Percentiles rank a stretch among this genome's conserved stretches.
These are phyloP conservation scores for Idaea aversata DNA, from an alignment of 2,888 invertebrate species.

Conservation along the genomic window DNA sequence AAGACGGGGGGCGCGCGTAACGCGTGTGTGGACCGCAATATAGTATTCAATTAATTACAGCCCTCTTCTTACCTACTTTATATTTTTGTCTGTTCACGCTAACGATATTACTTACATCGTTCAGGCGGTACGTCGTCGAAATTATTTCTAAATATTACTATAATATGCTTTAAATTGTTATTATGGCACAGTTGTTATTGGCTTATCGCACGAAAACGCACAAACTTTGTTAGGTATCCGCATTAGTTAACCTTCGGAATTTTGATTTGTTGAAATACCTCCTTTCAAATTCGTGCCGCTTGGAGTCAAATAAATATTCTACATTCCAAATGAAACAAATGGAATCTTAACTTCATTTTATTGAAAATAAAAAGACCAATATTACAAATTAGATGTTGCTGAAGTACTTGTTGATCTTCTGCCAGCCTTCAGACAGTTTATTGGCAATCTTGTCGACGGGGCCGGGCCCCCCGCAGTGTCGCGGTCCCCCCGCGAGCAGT, in stretches of 20 bases:
- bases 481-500: slow-evolving; percentile 59
- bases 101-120: slow-evolving; percentile 41
- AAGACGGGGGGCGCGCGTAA: slow-evolving; percentile 25
- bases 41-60: slow-evolving; percentile 55
- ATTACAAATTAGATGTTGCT: slow-evolving; percentile 31
- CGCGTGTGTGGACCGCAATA: slow-evolving; percentile 42
- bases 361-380: not conserved
- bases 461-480: slow-evolving; percentile 71
- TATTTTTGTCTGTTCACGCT: slow-evolving; percentile 40
- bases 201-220: slow-evolving; percentile 24
- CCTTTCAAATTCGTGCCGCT: not conserved
- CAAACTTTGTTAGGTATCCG: slow-evolving; percentile 16
- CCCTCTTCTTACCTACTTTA: slow-evolving; percentile 36
- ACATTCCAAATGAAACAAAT: not conserved
- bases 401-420: slow-evolving; percentile 74
- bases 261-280: slow-evolving; percentile 15
- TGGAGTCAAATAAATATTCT: not conserved
- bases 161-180: slow-evolving; percentile 40
- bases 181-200: slow-evolving; percentile 23
- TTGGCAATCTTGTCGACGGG: slow-evolving; percentile 72
- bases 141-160: slow-evolving; percentile 34
- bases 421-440: slow-evolving; percentile 72
- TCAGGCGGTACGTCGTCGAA: slow-evolving; percentile 33
- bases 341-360: not conserved
- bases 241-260: slow-evolving; percentile 24